Conservation (phyloP, 2,113 vertebrate genomes). For the Chaetops frenatus region DNA sequence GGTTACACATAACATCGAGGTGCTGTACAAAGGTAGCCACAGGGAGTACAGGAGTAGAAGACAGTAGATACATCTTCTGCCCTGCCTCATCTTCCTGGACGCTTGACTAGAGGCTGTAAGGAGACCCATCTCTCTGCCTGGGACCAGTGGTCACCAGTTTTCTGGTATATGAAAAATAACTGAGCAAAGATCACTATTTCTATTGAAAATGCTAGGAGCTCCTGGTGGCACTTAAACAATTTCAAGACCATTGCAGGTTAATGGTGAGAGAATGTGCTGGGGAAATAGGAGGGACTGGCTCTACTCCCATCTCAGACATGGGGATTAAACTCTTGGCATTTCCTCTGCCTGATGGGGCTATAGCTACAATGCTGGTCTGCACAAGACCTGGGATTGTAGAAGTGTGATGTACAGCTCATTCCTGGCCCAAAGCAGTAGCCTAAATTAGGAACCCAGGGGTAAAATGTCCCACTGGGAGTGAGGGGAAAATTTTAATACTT, state of each 20-base stretch:
- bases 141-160: background rate
- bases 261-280: background rate
- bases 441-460: background rate
- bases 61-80: background rate
- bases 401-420: background rate
- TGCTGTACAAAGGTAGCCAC: background rate
- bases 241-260: background rate
- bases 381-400: background rate
- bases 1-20: background rate
- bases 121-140: accelerated
- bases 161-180: background rate
- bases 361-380: background rate
- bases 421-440: background rate
- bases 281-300: background rate
- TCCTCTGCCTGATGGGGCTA: background rate
- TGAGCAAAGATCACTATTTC: background rate
- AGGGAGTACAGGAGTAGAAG: background rate
- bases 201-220: background rate
- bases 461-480: background rate
- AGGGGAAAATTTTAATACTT: background rate
- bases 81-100: background rate
- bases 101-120: background rate
- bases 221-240: background rate
- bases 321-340: background rate
- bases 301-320: background rate